phyloP scores from a whole-genome alignment of 2,888 invertebrate genomes.

The Tenthredo mesomela region DNA sequence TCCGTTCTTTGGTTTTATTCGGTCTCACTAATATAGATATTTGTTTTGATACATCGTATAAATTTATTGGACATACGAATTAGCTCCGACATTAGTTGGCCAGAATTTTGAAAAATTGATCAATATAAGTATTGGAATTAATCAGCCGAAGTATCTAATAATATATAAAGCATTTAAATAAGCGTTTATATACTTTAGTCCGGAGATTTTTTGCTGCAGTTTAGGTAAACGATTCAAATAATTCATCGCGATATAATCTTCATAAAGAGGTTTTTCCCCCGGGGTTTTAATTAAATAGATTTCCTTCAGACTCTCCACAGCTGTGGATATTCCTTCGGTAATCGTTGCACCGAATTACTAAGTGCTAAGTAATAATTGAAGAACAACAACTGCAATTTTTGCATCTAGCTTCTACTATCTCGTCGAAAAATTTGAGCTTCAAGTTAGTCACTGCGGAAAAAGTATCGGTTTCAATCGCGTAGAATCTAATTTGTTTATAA shows the following conservation, averaged over 20 bases:
- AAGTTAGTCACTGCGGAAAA: not conserved
- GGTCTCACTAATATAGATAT: not conserved
- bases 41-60: not conserved
- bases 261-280: not conserved
- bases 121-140: not conserved
- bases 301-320: not conserved
- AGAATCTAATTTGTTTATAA: not conserved
- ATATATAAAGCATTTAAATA: not conserved
- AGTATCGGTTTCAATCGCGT: not conserved
- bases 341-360: not conserved
- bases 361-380: not conserved
- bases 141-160: not conserved
- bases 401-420: too few species aligned
- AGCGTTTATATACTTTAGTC: not conserved
- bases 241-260: not conserved
- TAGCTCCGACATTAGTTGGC: not conserved
- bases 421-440: too few species aligned
- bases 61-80: not conserved
- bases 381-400: not conserved
- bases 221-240: not conserved
- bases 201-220: not conserved
- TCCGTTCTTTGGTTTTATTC: not conserved
- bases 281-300: not conserved
- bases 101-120: not conserved
- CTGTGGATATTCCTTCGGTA: not conserved